phyloP scores from a whole-genome alignment of 1,140 invertebrate genomes.

The Berghia stephanieae region DNA sequence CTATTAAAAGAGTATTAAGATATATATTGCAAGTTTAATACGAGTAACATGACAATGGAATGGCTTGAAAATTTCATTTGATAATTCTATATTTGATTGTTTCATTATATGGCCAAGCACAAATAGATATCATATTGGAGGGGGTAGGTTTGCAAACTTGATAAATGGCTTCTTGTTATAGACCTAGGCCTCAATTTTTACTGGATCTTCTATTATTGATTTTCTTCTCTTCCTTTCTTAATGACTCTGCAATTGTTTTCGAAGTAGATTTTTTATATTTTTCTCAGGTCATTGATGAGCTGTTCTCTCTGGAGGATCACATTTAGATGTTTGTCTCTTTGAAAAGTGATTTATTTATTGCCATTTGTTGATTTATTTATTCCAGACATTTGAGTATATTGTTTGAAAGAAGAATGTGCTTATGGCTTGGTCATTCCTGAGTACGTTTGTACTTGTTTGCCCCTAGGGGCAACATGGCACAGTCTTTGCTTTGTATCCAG shows the following conservation, averaged over 20 bases:
- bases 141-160: too few species aligned
- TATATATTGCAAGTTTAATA: too few species aligned
- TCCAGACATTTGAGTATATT: background rate
- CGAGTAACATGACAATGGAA: too few species aligned
- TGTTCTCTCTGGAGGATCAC: too few species aligned
- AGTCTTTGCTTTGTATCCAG: background rate
- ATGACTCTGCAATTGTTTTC: background rate
- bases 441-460: background rate
- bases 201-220: conserved; percentile 12
- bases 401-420: background rate
- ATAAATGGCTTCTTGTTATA: conserved; percentile 88
- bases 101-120: too few species aligned
- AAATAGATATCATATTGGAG: too few species aligned
- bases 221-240: background rate
- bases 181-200: conserved; percentile 31
- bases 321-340: background rate
- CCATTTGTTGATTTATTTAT: background rate
- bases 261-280: background rate
- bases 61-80: too few species aligned
- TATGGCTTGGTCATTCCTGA: background rate
- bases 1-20: too few species aligned
- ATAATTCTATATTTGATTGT: too few species aligned
- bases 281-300: too few species aligned
- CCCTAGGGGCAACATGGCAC: background rate
- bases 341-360: background rate